Base-by-base conservation (phyloP, 1,140 invertebrate species). In the Drosophila bocki region DNA sequence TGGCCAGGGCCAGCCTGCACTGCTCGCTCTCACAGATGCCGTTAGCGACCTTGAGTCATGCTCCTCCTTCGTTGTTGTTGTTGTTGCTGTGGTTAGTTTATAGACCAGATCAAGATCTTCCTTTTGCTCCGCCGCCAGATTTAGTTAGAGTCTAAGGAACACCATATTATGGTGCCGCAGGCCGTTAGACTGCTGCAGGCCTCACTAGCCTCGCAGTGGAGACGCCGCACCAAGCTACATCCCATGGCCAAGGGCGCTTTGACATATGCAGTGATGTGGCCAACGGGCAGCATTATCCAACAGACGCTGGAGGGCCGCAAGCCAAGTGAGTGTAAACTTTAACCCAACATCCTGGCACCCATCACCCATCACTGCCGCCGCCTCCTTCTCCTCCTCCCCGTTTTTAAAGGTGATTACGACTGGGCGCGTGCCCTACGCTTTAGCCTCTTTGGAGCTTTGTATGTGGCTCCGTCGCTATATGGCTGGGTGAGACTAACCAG, bases 261-360 rank as follows among this genome's bases (percentile, higher is more conserved):
- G 1, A 95, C 96, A 0, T 97, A 97, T 79, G 94, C 95, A 0
- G 80, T 96, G 0, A 95, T 96, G 58, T 97, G 96, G 96, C 96
- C 96, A 1, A 91, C 94, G 0, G 95, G 95, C 45, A 95, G 95
- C 91, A 63, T 96, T 3, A 93, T 95, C 12, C 95, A 95, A 71
- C 95, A 95, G 84, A 93, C 94, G 29, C 82, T 95, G 44, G 93
- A 94, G 60, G 91, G 91, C 50, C 87, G 82, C 48, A 82, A 85
- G 60, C 37, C 77, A 7, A 79, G 91, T 92, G 82, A 92, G 91
- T 93, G 91, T 29, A 29, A 29, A 1, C n/a, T 11, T 11, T 12
- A 29, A 22, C 22, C 26, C 44, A 7, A 26, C 26, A 3, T 3
- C 48, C 32, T 45, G 26, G 26, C 47, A 5, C 44, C 42, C n/a